These are phyloP conservation scores for Choristoneura rosaceana DNA, from an alignment of 2,888 invertebrate genomes.

Conservation along the genomic window DNA sequence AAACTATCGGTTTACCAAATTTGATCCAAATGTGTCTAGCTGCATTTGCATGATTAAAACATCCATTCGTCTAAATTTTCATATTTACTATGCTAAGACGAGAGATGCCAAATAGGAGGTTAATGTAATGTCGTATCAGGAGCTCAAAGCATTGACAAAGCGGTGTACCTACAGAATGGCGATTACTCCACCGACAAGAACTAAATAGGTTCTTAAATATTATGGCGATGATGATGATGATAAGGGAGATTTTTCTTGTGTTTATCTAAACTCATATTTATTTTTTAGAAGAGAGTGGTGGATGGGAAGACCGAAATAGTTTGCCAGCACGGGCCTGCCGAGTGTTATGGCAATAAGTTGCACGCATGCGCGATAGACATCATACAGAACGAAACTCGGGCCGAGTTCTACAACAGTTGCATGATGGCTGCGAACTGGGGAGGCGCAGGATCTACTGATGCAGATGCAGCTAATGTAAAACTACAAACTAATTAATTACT, in stretches of 20 bases:
- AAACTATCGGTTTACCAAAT: too few species aligned
- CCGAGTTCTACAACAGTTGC: conserved; percentile 85
- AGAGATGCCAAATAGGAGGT: too few species aligned
- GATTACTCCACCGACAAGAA: too few species aligned
- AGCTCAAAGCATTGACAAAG: too few species aligned
- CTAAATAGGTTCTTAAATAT: too few species aligned
- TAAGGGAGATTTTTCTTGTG: neutral
- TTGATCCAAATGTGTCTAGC: too few species aligned
- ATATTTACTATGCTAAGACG: too few species aligned
- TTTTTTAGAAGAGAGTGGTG: neutral
- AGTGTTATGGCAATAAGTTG: conserved; percentile 92
- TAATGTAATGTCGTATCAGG: too few species aligned
- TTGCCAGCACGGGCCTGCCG: conserved; percentile 90
- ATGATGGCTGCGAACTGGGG: conserved; percentile 51
- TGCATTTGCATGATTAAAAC: too few species aligned
- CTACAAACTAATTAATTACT: neutral
- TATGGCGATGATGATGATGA: too few species aligned
- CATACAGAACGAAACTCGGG: conserved; percentile 83
- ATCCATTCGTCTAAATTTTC: too few species aligned
- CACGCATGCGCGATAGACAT: conserved; percentile 90
- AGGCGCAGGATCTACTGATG: conserved; percentile 29
- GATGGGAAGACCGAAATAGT: conserved; percentile 41
- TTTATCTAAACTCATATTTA: neutral
- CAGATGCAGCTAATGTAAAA: conserved; percentile 45
- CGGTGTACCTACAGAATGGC: too few species aligned